phyloP scores from a whole-genome alignment of 1,140 invertebrate species.

The Drosophila setifemur region DNA sequence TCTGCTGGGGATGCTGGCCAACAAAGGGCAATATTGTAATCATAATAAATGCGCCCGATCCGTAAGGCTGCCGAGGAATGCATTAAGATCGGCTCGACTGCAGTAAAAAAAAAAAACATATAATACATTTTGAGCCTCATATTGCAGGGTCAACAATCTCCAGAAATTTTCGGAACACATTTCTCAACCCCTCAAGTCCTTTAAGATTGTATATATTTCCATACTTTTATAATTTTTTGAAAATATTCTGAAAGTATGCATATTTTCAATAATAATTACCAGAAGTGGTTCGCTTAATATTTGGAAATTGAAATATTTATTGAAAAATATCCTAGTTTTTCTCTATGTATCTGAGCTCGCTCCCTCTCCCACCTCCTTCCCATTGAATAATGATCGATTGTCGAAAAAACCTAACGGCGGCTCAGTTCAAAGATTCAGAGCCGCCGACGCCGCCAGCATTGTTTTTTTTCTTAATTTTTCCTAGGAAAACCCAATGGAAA shows the following conservation, averaged over 20 bases:
- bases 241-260: neutral
- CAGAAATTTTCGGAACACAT: no score
- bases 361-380: neutral
- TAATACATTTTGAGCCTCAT: no score
- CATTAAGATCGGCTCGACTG: constrained; percentile 49
- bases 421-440: constrained; percentile 64
- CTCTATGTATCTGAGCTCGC: constrained; percentile 1
- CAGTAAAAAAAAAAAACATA: neutral
- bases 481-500: constrained; percentile 50
- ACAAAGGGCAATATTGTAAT: constrained; percentile 79
- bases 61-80: constrained; percentile 48
- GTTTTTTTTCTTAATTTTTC: constrained; percentile 36
- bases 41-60: constrained; percentile 74
- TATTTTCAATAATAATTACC: neutral
- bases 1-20: constrained; percentile 47
- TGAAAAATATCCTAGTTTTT: neutral
- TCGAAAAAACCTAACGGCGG: constrained; percentile 68
- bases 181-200: no score
- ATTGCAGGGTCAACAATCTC: no score
- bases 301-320: neutral
- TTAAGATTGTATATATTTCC: no score
- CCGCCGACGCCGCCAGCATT: constrained; percentile 31
- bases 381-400: constrained; percentile 74
- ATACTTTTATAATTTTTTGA: neutral
- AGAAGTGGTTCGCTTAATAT: no score